Percentiles rank a stretch among this genome's conserved stretches.
Conservation (phyloP, 2,113 vertebrate genomes). For the Choloepus hoffmanni region DNA sequence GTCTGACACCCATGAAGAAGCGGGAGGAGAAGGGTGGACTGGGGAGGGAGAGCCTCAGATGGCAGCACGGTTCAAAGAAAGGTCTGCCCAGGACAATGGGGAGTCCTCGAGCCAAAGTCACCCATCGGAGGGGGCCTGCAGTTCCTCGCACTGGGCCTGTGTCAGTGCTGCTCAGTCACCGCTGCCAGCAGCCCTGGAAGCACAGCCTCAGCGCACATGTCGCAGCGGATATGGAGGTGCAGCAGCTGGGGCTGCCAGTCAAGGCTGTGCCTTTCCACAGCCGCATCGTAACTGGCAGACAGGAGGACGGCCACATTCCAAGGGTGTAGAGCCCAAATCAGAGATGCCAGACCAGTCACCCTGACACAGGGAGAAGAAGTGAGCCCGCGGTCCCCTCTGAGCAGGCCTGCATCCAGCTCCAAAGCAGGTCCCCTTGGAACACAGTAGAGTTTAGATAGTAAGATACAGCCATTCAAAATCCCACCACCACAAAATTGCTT, state of each 20-base stretch:
- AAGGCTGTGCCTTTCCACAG: not conserved
- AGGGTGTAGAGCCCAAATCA: not conserved
- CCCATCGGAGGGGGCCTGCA: too few species aligned
- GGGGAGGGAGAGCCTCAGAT: not conserved
- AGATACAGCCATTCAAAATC: not conserved
- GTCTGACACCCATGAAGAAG: not conserved
- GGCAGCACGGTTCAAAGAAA: not conserved
- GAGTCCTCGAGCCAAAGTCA: not conserved
- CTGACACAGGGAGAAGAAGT: not conserved
- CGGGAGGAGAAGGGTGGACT: not conserved
- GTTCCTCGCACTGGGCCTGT: not conserved
- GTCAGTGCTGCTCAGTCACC: not conserved
- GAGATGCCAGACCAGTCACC: conserved; percentile 41
- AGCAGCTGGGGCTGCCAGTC: conserved; percentile 48
- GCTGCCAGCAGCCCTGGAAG: not conserved
- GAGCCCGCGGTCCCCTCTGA: not conserved
- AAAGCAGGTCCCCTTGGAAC: not conserved
- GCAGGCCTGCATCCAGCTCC: not conserved
- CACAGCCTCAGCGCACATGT: not conserved
- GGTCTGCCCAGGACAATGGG: not conserved
- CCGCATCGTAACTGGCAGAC: not conserved
- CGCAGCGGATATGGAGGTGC: not conserved
- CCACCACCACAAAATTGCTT: not conserved
- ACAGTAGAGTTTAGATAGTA: not conserved
- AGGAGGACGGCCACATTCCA: conserved; percentile 49